Percentiles rank a stretch among this genome's conserved stretches.
Conservation (phyloP, 2,797 vertebrate genomes). For the Taenioides sp. region DNA sequence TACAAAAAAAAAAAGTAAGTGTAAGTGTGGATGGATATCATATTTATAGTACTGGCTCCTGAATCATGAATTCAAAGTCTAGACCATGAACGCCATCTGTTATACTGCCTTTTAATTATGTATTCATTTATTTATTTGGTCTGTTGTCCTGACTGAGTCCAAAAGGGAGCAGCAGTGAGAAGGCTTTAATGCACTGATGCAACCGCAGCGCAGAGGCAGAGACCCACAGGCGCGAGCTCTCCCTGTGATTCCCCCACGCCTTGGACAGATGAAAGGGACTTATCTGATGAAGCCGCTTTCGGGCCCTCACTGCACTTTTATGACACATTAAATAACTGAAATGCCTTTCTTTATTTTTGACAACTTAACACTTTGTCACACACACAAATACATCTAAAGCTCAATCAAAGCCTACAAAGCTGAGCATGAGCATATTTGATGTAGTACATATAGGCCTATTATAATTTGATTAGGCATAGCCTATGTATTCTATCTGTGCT, state of each 20-base stretch:
- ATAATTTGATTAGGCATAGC: no score
- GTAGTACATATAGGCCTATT: not conserved
- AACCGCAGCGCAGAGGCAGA: not conserved
- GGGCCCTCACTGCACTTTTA: not conserved
- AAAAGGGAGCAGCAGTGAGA: slow-evolving; percentile 46
- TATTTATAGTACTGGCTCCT: no score
- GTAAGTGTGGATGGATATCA: no score
- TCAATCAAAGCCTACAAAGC: no score
- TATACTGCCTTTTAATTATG: no score
- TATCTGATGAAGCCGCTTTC: not conserved
- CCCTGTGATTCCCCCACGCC: slow-evolving; percentile 1
- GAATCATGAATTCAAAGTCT: no score
- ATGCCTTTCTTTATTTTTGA: not conserved
- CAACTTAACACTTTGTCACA: not conserved
- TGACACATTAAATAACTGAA: slow-evolving; percentile 9
- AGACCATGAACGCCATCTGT: no score
- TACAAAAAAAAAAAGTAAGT: no score
- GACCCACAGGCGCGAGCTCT: slow-evolving; percentile 5
- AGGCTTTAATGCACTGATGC: no score
- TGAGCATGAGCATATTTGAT: no score
- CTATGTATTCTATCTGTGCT: no score
- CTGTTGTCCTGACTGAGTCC: slow-evolving; percentile 23
- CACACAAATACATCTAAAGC: not conserved
- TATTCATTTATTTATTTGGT: no score
- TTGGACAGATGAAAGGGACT: not conserved